Percentiles rank a stretch among this genome's conserved stretches.
These are phyloP conservation scores for Drosophila greeni DNA, from an alignment of 2,888 invertebrate genomes.

Conservation along the genomic window DNA sequence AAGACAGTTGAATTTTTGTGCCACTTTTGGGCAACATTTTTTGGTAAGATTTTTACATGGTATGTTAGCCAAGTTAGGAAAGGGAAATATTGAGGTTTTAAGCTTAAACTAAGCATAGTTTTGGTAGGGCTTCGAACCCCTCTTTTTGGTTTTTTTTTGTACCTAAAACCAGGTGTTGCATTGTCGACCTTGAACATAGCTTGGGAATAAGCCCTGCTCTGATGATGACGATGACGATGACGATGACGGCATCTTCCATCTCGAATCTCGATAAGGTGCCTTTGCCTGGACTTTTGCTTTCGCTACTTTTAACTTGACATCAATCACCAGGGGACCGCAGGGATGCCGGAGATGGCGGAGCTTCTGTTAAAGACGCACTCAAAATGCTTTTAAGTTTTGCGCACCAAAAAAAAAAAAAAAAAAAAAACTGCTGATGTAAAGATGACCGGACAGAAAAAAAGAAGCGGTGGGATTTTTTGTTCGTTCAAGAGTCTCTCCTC, in stretches of 20 bases:
- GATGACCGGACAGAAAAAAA: constrained; percentile 65
- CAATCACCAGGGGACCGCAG: constrained; percentile 47
- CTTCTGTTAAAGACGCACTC: constrained; percentile 67
- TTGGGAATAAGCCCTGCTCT: constrained; percentile 35
- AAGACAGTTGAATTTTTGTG: constrained; percentile 22
- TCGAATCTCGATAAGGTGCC: constrained; percentile 46
- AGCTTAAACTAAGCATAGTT: not conserved
- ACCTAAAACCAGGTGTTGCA: not conserved
- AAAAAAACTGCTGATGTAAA: constrained; percentile 61
- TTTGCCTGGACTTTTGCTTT: constrained; percentile 46
- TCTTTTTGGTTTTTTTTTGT: too few species aligned
- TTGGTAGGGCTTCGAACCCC: accelerated
- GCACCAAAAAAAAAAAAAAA: constrained; percentile 21
- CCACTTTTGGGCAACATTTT: constrained; percentile 14
- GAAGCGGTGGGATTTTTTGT: constrained; percentile 49
- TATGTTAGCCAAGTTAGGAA: not conserved
- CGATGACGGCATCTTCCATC: constrained; percentile 45
- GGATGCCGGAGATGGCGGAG: constrained; percentile 26
- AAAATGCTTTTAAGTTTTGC: constrained; percentile 67
- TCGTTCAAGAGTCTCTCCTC: constrained; percentile 21
- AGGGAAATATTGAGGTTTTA: not conserved
- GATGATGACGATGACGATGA: constrained; percentile 36
- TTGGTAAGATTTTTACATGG: not conserved
- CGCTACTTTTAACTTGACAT: constrained; percentile 66
- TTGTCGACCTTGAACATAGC: constrained; percentile 31